Percentiles rank a stretch among this genome's conserved stretches.
Conservation (phyloP, 2,113 vertebrate genomes). For the Hippocampus zosterae region DNA sequence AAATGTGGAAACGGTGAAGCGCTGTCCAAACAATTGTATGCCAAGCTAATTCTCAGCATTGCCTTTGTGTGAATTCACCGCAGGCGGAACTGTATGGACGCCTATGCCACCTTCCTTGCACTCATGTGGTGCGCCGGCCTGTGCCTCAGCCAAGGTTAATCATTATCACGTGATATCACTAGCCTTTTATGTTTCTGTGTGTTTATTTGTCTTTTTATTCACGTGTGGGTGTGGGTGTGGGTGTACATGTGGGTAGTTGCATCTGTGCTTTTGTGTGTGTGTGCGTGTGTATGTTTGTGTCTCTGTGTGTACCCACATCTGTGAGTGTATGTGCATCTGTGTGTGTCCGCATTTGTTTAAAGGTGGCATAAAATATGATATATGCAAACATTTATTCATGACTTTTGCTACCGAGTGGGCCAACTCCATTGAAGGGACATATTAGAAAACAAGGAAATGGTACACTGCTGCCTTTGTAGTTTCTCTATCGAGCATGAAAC, state of each 20-base stretch:
- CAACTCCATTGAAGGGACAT: not conserved
- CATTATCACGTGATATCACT: not conserved
- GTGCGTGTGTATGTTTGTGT: too few species aligned
- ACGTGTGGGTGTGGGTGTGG: too few species aligned
- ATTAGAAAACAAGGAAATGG: too few species aligned
- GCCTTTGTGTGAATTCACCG: conserved; percentile 21
- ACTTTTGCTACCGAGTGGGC: not conserved
- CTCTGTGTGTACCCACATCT: too few species aligned
- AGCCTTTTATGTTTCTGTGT: not conserved
- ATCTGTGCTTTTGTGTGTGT: too few species aligned
- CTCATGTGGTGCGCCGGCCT: conserved; percentile 90
- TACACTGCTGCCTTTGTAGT: too few species aligned
- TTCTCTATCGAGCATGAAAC: too few species aligned
- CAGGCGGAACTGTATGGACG: conserved; percentile 90
- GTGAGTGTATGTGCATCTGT: too few species aligned
- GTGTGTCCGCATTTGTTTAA: not conserved
- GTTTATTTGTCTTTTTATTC: too few species aligned
- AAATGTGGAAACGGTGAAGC: not conserved
- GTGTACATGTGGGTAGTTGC: too few species aligned
- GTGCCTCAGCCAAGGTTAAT: conserved; percentile 89
- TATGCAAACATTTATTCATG: not conserved
- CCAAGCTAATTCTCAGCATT: not conserved
- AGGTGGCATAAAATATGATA: not conserved
- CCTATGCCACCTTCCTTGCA: conserved; percentile 87
- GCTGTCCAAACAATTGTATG: not conserved